These are phyloP conservation scores for Enhydra lutris DNA, from an alignment of 2,113 vertebrate genomes.

Conservation along the genomic window DNA sequence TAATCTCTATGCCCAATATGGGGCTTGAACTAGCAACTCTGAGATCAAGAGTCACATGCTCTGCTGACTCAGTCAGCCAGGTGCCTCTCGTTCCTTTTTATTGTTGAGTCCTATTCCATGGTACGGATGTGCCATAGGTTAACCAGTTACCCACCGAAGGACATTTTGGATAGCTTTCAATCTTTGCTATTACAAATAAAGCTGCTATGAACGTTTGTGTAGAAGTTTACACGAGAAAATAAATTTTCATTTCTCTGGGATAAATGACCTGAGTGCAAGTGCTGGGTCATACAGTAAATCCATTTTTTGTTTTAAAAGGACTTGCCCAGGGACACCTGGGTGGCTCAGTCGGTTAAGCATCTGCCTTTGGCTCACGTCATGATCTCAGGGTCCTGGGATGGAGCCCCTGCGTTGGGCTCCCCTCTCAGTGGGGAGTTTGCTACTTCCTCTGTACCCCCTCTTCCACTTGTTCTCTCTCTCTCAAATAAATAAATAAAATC, in stretches of 20 bases:
- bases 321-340: neutral
- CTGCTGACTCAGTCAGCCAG: neutral
- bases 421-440: neutral
- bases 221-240: neutral
- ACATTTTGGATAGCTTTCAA: neutral
- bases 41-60: neutral
- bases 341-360: neutral
- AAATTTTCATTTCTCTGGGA: constrained; percentile 19
- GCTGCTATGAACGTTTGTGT: neutral
- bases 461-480: neutral
- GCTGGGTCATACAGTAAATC: neutral
- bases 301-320: neutral
- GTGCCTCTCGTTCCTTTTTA: neutral
- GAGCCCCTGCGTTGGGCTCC: neutral
- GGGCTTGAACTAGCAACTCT: neutral
- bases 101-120: neutral
- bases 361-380: neutral
- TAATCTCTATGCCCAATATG: neutral
- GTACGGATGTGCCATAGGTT: neutral
- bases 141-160: neutral
- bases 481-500: no score
- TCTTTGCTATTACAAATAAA: constrained; percentile 41
- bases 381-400: neutral
- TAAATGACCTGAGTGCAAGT: neutral
- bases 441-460: neutral